phyloP scores from a whole-genome alignment of 2,113 vertebrate genomes.

The Hippocampus comes region DNA sequence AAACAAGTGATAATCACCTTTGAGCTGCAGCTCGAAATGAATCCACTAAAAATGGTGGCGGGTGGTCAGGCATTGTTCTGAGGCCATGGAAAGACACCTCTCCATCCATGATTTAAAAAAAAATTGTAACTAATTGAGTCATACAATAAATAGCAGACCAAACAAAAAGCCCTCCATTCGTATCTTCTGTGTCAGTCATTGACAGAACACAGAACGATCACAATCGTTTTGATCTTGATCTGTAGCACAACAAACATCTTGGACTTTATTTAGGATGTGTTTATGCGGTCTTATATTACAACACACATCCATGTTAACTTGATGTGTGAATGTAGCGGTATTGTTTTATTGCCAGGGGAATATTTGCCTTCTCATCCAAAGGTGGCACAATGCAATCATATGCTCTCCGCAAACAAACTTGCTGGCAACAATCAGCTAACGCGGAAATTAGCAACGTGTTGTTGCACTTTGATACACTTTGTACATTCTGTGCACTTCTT shows the following conservation, averaged over 20 bases:
- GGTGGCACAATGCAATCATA: not conserved
- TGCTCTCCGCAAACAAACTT: not conserved
- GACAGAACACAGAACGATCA: not conserved
- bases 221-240: not conserved
- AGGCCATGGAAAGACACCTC: constrained; percentile 59
- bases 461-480: too few species aligned
- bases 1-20: constrained; percentile 79
- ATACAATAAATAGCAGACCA: constrained; percentile 46
- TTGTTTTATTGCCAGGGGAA: not conserved
- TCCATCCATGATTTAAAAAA: constrained; percentile 29
- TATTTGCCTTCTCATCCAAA: not conserved
- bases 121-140: constrained; percentile 43
- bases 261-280: not conserved
- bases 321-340: not conserved
- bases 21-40: constrained; percentile 66
- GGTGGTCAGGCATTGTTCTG: constrained; percentile 50
- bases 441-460: not conserved
- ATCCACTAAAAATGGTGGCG: constrained; percentile 41
- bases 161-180: constrained; percentile 31
- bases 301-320: not conserved
- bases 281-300: not conserved
- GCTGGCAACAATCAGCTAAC: not conserved
- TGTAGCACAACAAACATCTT: not conserved
- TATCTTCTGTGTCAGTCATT: constrained; percentile 38
- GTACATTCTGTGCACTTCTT: not conserved